Evolutionary conservation across 2,797 vertebrate genomes (phyloP), one percentile per base, ranked within the genome.

Genomic region (Dallia pectoralis): DNA sequence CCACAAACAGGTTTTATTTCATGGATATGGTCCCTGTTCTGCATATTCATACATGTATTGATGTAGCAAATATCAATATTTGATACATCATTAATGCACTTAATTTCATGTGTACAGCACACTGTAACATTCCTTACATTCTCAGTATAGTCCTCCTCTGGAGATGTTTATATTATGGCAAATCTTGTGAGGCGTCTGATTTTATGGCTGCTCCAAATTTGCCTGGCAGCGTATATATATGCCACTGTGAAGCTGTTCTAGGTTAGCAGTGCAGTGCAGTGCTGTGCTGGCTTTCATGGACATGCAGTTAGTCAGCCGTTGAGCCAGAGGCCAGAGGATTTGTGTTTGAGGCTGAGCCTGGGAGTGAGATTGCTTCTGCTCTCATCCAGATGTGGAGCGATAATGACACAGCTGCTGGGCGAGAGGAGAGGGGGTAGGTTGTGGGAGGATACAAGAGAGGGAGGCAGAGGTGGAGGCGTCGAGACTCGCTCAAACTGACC

Each of bases 51-150:
- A 75, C 77, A 81, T 89, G 48, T 77, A 81, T 89, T 77, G 79
- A 83, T 86, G 81, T 71, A 25, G 70, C 82, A 81, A 82, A 85
- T 71, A 87, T 89, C 73, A 82, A 90, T 88, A 85, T 87, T 91
- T 85, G 80, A 90, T 82, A 2, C 22, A 29, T 72, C 15, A 48
- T 79, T 75, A 27, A 67, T 16, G 48, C 30, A 33, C 40, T 44
- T 44, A 9, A 9, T 44, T 44, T 44, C 14, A 44, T 44, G 40
- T 44, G 14, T 44, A 44, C n/a, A n/a, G n/a, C n/a, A n/a, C 40
- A 44, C n/a, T 36, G 22, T 30, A 18, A 70, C 11, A n/a, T 56
- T 33, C 15, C 12, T 19, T 70, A 30, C 19, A 33, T 69, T 27
- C 49, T 27, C 47, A 19, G 15, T 69, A 29, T 27, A 51, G 48